Evolutionary conservation across 2,113 vertebrate genomes (phyloP), one percentile per base, ranked within the genome.

Genomic region (Cisticola juncidis): DNA sequence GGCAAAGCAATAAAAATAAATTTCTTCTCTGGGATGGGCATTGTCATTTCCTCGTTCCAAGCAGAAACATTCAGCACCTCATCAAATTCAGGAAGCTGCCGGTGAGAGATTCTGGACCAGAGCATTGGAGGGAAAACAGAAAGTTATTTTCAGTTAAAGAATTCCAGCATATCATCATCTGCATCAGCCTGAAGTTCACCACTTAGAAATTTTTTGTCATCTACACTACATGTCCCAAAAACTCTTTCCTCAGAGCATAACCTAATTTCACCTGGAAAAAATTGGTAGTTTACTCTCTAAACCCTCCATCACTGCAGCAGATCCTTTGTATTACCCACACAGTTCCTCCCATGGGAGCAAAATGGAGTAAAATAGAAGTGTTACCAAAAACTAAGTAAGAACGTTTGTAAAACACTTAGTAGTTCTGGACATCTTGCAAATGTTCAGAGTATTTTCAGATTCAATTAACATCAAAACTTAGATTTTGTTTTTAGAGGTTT

Each of bases 1-100:
- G 98, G 97, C 53, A 98, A 97, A 90, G 95, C 83, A 60, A 99
- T 79, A 53, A 98, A 95, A 97, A 99, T 98, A 82, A 99, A 99
- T 51, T 97, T 98, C 94, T 98, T 98, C 70, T 98, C 98, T 1
- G 92, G 84, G 78, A 96, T 78, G 56, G 97, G 98, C 92, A 98
- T 61, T 76, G 82, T 80, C 40, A 69, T 44, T 47, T 87, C 44
- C 12, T 42, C 56, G 24, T 50, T 73, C 64, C 65, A 84, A 62
- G 73, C 73, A 85, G 92, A 82, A 83, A 98, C 65, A 83, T 86
- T 65, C 86, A 99, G 42, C 62, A 97, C 93, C 57, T 96, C 97
- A 94, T 99, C 98, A 96, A 98, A 99, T n/a, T 97, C 57, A 81
- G 98, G 97, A 92, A 95, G 45, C 19, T 61, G 66, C 28, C 95